These are phyloP conservation scores for Addax nasomaculatus DNA, from an alignment of 2,113 vertebrate species.

Conservation along the genomic window DNA sequence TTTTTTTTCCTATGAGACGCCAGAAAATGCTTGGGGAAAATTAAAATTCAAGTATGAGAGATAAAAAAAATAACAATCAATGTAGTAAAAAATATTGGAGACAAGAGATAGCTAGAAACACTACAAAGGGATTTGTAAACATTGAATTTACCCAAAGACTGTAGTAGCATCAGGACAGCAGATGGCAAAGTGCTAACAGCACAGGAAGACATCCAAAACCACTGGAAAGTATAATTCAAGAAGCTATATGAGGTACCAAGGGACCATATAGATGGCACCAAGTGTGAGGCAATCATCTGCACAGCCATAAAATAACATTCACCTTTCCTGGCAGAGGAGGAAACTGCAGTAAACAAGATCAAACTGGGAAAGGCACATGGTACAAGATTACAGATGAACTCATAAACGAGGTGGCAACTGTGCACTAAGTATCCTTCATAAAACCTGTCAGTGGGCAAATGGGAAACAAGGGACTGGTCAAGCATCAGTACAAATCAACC, in stretches of 20 bases:
- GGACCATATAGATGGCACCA: conserved; percentile 44
- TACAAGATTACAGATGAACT: conserved; percentile 67
- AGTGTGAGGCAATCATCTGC: conserved; percentile 68
- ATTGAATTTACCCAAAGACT: conserved; percentile 52
- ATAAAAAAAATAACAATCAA: not conserved
- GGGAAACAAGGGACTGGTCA: conserved; percentile 61
- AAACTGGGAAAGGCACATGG: conserved; percentile 64
- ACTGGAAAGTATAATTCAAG: conserved; percentile 67
- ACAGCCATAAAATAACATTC: conserved; percentile 73
- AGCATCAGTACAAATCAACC: conserved; percentile 66
- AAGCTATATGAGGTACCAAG: conserved; percentile 59
- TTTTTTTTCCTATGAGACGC: not conserved
- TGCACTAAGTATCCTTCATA: conserved; percentile 70
- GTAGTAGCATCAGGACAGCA: conserved; percentile 64
- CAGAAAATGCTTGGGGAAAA: not conserved
- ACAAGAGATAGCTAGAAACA: not conserved
- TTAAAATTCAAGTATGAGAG: not conserved
- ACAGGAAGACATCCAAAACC: conserved; percentile 65
- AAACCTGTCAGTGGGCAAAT: conserved; percentile 75
- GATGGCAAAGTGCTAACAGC: conserved; percentile 73
- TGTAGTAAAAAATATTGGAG: conserved; percentile 33
- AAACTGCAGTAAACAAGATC: conserved; percentile 70
- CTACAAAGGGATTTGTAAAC: not conserved
- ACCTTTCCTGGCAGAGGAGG: conserved; percentile 70
- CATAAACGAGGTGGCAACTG: conserved; percentile 76